Evolutionary conservation across 1,140 invertebrate genomes (phyloP).

Genomic region (Neuroterus valhalla): DNA sequence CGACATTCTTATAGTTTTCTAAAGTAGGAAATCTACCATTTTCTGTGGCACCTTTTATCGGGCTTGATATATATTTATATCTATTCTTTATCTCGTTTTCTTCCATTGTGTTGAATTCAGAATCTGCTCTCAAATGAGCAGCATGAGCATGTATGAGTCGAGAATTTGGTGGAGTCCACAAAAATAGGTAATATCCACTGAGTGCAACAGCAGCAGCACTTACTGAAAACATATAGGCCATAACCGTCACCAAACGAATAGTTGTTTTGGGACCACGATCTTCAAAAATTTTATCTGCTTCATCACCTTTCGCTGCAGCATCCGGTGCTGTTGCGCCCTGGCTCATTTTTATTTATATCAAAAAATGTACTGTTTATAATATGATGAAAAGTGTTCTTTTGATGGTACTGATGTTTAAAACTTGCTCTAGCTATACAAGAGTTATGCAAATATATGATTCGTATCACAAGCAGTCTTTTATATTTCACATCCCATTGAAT

Average conservation of each 20-base stretch:
- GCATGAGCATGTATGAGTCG: constrained; percentile 51
- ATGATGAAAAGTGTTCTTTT: too few species aligned
- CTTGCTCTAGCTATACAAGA: too few species aligned
- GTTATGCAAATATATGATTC: too few species aligned
- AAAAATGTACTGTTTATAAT: background rate
- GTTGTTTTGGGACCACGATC: constrained; percentile 75
- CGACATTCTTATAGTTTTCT: too few species aligned
- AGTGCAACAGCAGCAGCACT: constrained; percentile 86
- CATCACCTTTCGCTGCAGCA: constrained; percentile 25
- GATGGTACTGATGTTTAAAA: too few species aligned
- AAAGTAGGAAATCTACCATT: background rate
- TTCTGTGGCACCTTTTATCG: background rate
- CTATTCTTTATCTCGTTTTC: background rate
- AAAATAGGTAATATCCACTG: constrained; percentile 88
- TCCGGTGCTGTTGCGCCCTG: constrained; percentile 45
- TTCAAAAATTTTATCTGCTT: constrained; percentile 69
- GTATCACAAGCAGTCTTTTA: too few species aligned
- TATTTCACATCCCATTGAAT: too few species aligned
- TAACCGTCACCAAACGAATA: constrained; percentile 84
- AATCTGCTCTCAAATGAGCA: constrained; percentile 4
- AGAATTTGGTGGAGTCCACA: constrained; percentile 84
- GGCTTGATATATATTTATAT: constrained; percentile 7
- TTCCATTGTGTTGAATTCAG: background rate
- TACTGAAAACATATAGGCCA: constrained; percentile 87
- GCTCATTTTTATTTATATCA: constrained; percentile 46